Percentiles rank a stretch among this genome's conserved stretches.
These are phyloP conservation scores for Biston stratarius DNA, from an alignment of 2,888 invertebrate genomes.

Conservation along the genomic window DNA sequence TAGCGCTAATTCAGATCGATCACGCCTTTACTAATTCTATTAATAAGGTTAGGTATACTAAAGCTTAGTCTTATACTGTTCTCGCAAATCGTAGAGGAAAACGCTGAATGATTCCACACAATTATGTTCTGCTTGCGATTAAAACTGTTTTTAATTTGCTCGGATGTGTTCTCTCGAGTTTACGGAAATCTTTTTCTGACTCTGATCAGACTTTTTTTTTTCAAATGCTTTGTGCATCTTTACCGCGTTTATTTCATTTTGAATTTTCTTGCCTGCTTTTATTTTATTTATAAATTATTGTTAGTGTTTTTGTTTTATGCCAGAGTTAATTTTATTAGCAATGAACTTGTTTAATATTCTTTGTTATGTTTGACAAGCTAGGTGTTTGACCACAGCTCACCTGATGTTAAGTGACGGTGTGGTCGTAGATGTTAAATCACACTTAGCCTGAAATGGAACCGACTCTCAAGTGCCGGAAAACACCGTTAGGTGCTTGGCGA, in stretches of 20 bases:
- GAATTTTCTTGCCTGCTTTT: conserved; percentile 15
- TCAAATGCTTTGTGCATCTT: conserved; percentile 33
- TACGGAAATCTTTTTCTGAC: conserved; percentile 34
- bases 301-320: conserved; percentile 19
- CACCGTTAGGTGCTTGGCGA: too few species aligned
- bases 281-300: neutral
- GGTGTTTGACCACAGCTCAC: too few species aligned
- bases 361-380: too few species aligned
- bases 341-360: neutral
- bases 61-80: conserved; percentile 32
- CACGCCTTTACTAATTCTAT: neutral
- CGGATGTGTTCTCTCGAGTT: conserved; percentile 30
- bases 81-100: conserved; percentile 55
- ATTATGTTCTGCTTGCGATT: conserved; percentile 33
- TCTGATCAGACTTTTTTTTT: conserved; percentile 20
- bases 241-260: conserved; percentile 20
- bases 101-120: conserved; percentile 42
- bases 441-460: too few species aligned
- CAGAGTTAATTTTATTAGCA: neutral
- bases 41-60: neutral
- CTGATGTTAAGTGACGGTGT: too few species aligned
- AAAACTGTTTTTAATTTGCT: conserved; percentile 43
- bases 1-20: neutral
- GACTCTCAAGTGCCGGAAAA: too few species aligned
- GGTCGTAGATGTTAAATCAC: too few species aligned